A percentile compares a stretch with the other conserved stretches of the same genome.
Conservation (phyloP, 2,888 invertebrate genomes). For the Morinoia aosen region DNA sequence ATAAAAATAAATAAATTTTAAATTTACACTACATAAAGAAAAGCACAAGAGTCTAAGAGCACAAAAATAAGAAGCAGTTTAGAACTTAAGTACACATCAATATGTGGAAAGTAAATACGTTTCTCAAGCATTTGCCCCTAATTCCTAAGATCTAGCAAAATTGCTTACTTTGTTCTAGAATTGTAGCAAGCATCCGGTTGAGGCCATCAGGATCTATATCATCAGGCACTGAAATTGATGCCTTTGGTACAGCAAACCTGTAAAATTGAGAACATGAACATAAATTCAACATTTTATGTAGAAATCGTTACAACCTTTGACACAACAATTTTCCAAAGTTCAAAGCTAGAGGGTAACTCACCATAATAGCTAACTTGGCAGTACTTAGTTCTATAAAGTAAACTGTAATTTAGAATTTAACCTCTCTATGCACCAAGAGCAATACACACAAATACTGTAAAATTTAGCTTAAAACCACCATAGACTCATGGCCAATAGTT, state of each 20-base stretch:
- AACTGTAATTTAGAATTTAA: background rate
- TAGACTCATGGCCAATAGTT: no score
- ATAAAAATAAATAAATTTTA: no score
- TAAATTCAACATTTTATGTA: background rate
- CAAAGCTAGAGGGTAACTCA: background rate
- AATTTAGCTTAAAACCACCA: background rate
- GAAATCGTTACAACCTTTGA: background rate
- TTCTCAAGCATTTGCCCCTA: background rate
- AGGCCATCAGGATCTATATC: slow-evolving; percentile 43
- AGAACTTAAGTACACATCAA: no score
- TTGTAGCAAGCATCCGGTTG: slow-evolving; percentile 56
- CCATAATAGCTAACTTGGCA: background rate
- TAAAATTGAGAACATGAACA: background rate
- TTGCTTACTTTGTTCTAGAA: slow-evolving; percentile 56
- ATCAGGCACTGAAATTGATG: slow-evolving; percentile 55
- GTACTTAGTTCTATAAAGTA: background rate
- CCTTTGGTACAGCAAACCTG: slow-evolving; percentile 61
- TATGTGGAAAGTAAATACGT: background rate
- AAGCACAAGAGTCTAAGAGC: no score
- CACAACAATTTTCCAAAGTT: background rate
- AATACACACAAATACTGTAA: background rate
- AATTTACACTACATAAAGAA: no score
- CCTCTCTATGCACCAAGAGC: background rate
- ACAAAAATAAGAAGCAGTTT: no score
- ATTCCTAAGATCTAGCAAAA: background rate